Evolutionary conservation across 2,797 vertebrate species (phyloP), one percentile per base, ranked within the genome.

Genomic region (Sarcophilus harrisii): DNA sequence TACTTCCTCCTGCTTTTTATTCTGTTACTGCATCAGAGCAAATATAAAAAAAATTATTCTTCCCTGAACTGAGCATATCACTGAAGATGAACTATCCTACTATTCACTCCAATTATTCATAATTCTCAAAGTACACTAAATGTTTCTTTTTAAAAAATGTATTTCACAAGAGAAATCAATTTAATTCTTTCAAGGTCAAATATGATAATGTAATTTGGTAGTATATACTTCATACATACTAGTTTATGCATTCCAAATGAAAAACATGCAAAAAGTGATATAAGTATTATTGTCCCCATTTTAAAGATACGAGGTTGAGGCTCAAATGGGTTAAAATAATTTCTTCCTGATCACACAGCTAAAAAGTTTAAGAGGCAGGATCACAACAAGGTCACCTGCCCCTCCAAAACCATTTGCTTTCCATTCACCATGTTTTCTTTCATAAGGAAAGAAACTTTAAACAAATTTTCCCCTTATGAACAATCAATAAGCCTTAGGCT

Each of bases 141-240:
- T 90, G 62, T 29, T 90, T 60, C 49, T 91, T 81, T 90, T 90
- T 38, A 29, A 57, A 81, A 55, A 87, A 60, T 60, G 2, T 16
- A 91, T 62, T 93, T 94, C 94, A 95, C 49, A 30, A 87, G 54
- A 91, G 59, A 92, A 91, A 94, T 62, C n/a, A 14, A 92, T 32
- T 54, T 73, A 91, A 52, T 97, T 90, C 11, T 87, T 92, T 90
- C 57, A 92, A 81, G 3, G 5, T 52, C 14, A 90, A 94, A 92
- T 91, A 81, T 24, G n/a, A 81, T 21, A 0, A 3, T 62, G 2
- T 54, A 58, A 2, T 90, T 58, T 92, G 29, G 2, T 14, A 95
- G 45, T n/a, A 92, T 59, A 0, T 73, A 94, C 90, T 66, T 60
- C 57, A 92, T 58, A 95, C 52, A 52, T 52, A 5, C 3, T 52